Conservation (phyloP, 2,113 vertebrate species). For the Budorcas taxicolor region DNA sequence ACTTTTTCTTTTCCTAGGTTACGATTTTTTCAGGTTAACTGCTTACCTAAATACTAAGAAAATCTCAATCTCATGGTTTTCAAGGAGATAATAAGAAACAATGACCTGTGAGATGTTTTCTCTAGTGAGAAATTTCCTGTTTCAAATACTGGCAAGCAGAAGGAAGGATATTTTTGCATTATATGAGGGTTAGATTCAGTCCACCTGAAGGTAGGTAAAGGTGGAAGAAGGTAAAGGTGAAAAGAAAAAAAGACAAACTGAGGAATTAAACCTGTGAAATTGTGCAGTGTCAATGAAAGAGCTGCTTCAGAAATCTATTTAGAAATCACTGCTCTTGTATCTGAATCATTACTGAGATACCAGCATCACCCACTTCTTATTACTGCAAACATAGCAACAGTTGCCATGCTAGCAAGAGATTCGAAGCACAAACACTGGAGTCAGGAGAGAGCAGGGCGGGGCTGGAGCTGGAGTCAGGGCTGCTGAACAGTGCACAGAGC, state of each 20-base stretch:
- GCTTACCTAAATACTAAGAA: neutral
- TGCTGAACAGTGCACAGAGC: neutral
- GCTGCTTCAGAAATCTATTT: conserved; percentile 57
- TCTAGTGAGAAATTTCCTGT: neutral
- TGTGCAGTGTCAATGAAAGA: neutral
- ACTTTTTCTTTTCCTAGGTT: neutral
- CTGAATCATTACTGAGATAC: conserved; percentile 39
- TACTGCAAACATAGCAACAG: conserved; percentile 72
- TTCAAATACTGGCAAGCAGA: conserved; percentile 7
- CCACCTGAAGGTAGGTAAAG: neutral
- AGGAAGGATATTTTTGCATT: neutral
- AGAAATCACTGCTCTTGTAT: conserved; percentile 54
- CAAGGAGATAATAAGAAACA: conserved; percentile 22
- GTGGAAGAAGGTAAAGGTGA: neutral
- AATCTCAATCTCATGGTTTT: neutral
- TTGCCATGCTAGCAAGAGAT: conserved; percentile 70
- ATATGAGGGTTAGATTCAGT: neutral
- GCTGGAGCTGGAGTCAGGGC: neutral
- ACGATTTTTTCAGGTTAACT: neutral
- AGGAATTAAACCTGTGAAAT: conserved; percentile 42
- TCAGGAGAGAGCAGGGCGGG: neutral
- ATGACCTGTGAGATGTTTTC: neutral
- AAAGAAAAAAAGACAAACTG: conserved; percentile 24
- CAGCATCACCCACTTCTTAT: conserved; percentile 58
- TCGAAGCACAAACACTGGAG: conserved; percentile 39